Conservation (phyloP, 53 echinoderm and acorn worm species). For the Antedon mediterranea region DNA sequence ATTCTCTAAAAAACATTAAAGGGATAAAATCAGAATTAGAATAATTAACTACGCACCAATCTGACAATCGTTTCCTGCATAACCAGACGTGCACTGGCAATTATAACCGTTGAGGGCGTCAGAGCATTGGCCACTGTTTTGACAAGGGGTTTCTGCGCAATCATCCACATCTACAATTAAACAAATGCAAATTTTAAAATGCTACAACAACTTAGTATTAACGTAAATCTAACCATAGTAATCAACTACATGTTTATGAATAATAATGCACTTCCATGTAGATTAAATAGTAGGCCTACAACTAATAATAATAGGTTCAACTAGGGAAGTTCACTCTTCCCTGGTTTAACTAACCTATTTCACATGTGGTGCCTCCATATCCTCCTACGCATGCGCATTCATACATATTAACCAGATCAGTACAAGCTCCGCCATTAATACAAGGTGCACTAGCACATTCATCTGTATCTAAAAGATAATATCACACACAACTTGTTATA, state of each 20-base stretch:
- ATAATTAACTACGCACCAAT: neutral
- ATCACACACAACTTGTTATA: neutral
- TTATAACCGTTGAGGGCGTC: neutral
- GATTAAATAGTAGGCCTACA: neutral
- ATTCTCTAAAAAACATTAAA: neutral
- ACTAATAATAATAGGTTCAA: neutral
- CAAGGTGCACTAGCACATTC: neutral
- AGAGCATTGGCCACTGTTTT: neutral
- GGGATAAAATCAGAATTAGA: neutral
- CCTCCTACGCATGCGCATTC: neutral
- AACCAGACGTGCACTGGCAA: neutral
- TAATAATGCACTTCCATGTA: too few species aligned
- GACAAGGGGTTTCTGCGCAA: neutral
- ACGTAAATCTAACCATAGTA: neutral
- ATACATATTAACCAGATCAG: neutral
- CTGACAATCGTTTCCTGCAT: neutral
- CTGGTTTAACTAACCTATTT: neutral
- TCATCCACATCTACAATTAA: neutral
- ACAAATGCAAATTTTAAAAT: neutral
- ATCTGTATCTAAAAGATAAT: neutral
- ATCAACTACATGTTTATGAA: neutral
- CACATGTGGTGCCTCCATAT: neutral
- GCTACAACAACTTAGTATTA: neutral
- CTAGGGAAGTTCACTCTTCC: too few species aligned
- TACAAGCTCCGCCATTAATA: neutral